These are phyloP conservation scores for Cuculus canorus DNA, from an alignment of 2,797 vertebrate species.

Conservation along the genomic window DNA sequence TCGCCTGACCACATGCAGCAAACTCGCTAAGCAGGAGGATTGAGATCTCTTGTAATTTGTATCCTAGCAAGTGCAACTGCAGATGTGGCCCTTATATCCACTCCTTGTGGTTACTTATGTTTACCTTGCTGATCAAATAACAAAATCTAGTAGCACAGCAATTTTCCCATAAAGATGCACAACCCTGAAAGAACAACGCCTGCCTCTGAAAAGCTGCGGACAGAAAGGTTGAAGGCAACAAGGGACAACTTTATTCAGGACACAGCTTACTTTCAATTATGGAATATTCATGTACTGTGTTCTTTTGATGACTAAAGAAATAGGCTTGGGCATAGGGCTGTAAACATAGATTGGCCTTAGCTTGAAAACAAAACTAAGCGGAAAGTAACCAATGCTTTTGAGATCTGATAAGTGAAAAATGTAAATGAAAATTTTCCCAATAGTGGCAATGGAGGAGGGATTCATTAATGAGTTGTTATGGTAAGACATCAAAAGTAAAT, in stretches of 20 bases:
- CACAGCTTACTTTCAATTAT: not conserved
- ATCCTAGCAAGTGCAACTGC: not conserved
- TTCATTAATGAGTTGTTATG: conserved; percentile 17
- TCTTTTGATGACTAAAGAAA: not conserved
- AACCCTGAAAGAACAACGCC: not conserved
- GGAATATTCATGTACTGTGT: not conserved
- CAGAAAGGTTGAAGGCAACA: not conserved
- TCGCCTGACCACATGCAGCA: not conserved
- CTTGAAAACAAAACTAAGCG: not conserved
- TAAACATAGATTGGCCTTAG: not conserved
- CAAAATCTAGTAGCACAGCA: not conserved
- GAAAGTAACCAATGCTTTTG: not conserved
- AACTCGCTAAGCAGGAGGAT: not conserved
- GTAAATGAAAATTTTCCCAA: not conserved
- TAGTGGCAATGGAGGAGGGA: not conserved
- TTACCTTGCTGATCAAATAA: not conserved
- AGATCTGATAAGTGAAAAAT: conserved; percentile 12
- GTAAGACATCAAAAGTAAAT: not conserved
- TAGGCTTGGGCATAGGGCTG: not conserved
- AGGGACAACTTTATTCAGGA: not conserved
- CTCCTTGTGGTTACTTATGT: not conserved
- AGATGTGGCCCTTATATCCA: not conserved
- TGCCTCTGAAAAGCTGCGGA: not conserved
- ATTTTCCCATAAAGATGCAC: not conserved
- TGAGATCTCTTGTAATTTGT: not conserved